Conservation (phyloP, 2,113 vertebrate species). For the Eubucco bourcierii region DNA sequence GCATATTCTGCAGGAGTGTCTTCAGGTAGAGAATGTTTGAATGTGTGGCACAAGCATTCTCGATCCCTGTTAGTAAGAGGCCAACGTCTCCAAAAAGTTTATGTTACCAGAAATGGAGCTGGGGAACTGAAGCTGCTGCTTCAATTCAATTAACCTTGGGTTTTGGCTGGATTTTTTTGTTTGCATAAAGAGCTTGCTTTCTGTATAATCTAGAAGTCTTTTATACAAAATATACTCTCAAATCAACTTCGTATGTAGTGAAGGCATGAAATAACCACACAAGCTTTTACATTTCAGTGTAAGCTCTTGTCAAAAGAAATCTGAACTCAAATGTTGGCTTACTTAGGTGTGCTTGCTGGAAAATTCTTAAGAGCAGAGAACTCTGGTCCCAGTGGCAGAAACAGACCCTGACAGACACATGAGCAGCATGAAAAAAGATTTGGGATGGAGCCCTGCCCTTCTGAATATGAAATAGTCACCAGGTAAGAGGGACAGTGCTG, state of each 20-base stretch:
- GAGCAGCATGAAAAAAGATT: neutral
- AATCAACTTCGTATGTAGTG: neutral
- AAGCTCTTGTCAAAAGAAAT: neutral
- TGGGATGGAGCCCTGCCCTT: neutral
- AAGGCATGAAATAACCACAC: neutral
- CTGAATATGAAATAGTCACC: neutral
- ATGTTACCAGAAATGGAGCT: neutral
- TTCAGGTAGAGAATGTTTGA: neutral
- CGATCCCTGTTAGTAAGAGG: neutral
- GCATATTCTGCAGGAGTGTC: neutral
- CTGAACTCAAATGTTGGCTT: constrained; percentile 11
- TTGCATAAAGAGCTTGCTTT: neutral
- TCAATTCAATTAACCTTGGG: neutral
- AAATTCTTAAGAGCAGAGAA: neutral
- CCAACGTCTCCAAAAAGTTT: neutral
- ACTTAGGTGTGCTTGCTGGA: neutral
- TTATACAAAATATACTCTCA: neutral
- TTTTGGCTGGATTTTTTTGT: neutral
- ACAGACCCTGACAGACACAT: neutral
- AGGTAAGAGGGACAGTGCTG: neutral
- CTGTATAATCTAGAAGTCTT: neutral
- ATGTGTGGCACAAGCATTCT: neutral
- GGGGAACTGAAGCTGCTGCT: neutral
- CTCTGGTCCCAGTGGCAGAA: neutral
- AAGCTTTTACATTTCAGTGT: neutral